phyloP scores from a whole-genome alignment of 23 tunicate species.

The Halocynthia aurantium region DNA sequence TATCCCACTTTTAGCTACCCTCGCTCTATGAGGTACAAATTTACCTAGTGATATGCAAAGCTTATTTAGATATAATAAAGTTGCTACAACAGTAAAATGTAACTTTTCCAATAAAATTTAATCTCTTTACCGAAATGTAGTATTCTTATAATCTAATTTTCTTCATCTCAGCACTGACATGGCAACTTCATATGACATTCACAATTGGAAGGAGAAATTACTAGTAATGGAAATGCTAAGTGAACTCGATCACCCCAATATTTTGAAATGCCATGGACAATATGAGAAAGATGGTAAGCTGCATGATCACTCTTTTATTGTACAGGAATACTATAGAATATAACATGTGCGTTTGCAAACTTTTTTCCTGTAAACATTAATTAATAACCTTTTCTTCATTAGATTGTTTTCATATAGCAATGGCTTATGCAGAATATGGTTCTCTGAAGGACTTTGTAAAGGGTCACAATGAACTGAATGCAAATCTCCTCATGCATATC shows the following conservation, averaged over 20 bases:
- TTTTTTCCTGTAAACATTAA: not conserved
- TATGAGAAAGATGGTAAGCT: constrained; percentile 39
- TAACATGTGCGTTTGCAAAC: not conserved
- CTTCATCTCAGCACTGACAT: constrained; percentile 6
- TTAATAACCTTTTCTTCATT: not conserved
- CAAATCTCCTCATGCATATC: constrained; percentile 36
- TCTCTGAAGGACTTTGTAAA: constrained; percentile 26
- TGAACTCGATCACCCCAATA: constrained; percentile 63
- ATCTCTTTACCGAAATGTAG: not conserved
- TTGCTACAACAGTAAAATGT: too few species aligned
- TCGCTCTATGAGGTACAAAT: too few species aligned
- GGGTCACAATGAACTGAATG: constrained; percentile 13
- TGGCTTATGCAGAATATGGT: constrained; percentile 40
- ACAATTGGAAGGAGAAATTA: constrained; percentile 30
- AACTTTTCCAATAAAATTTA: not conserved
- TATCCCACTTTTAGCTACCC: too few species aligned
- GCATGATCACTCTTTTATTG: not conserved
- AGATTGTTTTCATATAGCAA: constrained; percentile 49
- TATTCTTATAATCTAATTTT: constrained; percentile 4
- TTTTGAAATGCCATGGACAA: constrained; percentile 47
- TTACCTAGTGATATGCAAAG: too few species aligned
- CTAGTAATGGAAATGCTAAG: constrained; percentile 34
- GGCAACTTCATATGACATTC: constrained; percentile 18
- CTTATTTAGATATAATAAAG: too few species aligned
- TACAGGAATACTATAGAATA: not conserved